Evolutionary conservation across 2,888 invertebrate species (phyloP), one percentile per base, ranked within the genome.

Genomic region (Latrodectus elegans): DNA sequence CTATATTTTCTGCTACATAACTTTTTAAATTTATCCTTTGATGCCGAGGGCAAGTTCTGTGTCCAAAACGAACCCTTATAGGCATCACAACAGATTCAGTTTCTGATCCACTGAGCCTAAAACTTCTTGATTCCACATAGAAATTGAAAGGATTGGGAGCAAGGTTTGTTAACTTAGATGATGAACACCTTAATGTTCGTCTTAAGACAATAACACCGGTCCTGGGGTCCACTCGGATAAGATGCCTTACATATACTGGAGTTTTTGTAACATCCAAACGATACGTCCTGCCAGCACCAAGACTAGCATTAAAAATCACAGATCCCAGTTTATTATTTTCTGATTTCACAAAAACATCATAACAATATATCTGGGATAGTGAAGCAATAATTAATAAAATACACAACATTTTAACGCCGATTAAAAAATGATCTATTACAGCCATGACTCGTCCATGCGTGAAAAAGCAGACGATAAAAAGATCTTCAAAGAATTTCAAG

Each of bases 131-230:
- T 92, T 97, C 97, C 88, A 97, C 95, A 92, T 96, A 96, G 91
- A 96, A 94, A 8, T 96, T 96, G 92, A 97, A 96, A 83, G 97
- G 94, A 91, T 95, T 95, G 0, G 97, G 96, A 8, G 89, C 88
- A 14, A 89, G 71, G 60, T 89, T 84, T 11, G 86, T 70, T 12
- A 89, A 55, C 17, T 71, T 79, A 8, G 85, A 15, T 12, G 84
- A 73, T 10, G 84, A 82, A 84, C 89, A 89, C 38, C 75, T 22
- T 15, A 89, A 65, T 1, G 84, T 87, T 22, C 84, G 64, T 52
- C 87, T 71, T 9, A 89, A 70, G 3, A 79, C 73, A 38, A 89
- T 60, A 8, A 78, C 67, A 11, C 89, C 89, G 94, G 94, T 91
- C 95, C 95, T 83, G 94, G 94, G 92, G 96, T 78, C 95, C 85